A percentile compares a stretch with the other conserved stretches of the same genome.
Conservation (phyloP, 2,113 vertebrate species). For the Physeter macrocephalus region DNA sequence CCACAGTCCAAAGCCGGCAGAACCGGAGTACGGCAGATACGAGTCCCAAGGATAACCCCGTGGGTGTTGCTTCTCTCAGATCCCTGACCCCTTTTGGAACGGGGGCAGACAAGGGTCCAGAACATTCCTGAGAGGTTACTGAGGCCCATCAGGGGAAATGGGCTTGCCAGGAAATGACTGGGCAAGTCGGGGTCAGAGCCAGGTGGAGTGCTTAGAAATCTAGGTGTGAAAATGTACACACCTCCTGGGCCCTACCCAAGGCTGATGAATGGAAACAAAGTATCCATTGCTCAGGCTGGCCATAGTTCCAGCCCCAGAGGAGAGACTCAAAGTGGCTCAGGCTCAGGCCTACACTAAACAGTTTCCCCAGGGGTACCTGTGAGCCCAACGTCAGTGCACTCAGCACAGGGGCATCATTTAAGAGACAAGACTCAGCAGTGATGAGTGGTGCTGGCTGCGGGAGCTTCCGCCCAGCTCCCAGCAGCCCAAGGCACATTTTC, state of each 20-base stretch:
- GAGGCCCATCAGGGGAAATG: constrained; percentile 21
- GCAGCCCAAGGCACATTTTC: neutral
- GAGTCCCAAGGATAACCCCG: neutral
- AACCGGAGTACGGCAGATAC: neutral
- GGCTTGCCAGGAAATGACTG: constrained; percentile 36
- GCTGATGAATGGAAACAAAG: constrained; percentile 60
- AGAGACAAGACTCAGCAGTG: neutral
- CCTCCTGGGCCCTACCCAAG: constrained; percentile 17
- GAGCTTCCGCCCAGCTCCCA: neutral
- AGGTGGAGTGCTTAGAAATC: neutral
- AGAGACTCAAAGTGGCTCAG: neutral
- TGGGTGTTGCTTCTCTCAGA: neutral
- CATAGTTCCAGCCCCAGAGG: neutral
- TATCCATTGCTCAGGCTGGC: neutral
- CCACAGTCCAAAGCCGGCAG: neutral
- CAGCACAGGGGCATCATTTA: neutral
- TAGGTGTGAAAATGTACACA: constrained; percentile 59
- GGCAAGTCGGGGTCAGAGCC: constrained; percentile 1
- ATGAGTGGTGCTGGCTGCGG: neutral
- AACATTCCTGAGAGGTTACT: constrained; percentile 54
- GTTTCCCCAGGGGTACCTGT: neutral
- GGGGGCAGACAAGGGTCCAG: constrained; percentile 14
- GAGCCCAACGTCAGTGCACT: neutral
- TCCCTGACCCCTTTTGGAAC: constrained; percentile 8
- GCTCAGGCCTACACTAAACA: neutral